Conservation (phyloP, 2,113 vertebrate species). For the Puma concolor region DNA sequence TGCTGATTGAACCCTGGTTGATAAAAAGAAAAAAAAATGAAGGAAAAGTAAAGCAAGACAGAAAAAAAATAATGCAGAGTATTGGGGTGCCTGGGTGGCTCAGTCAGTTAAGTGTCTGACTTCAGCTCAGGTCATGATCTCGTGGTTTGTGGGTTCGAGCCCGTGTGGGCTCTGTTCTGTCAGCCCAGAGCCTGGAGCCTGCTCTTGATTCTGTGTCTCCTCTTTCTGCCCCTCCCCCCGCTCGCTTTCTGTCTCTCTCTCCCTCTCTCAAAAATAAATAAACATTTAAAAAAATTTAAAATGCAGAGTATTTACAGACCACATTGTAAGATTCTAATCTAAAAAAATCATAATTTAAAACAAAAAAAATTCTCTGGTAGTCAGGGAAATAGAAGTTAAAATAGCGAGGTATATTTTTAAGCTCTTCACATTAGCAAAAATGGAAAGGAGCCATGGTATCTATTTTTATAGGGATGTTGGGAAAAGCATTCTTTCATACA, state of each 20-base stretch:
- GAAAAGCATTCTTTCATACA: not conserved
- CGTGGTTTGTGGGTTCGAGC: too few species aligned
- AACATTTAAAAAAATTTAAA: not conserved
- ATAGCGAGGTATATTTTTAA: not conserved
- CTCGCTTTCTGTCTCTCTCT: too few species aligned
- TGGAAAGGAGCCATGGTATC: not conserved
- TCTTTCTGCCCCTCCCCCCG: too few species aligned
- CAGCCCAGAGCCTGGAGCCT: too few species aligned
- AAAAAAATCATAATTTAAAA: not conserved
- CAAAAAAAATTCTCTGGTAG: not conserved
- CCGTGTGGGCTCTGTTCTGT: too few species aligned
- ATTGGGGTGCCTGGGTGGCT: too few species aligned
- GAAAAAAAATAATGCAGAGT: not conserved
- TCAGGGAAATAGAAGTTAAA: not conserved
- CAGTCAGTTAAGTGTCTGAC: too few species aligned
- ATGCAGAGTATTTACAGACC: not conserved
- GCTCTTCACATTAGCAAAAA: not conserved
- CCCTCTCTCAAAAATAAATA: too few species aligned
- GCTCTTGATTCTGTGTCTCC: too few species aligned
- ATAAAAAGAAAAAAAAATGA: not conserved
- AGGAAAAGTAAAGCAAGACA: not conserved
- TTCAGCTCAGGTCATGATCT: too few species aligned
- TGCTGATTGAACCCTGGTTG: not conserved
- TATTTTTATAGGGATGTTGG: conserved; percentile 15
- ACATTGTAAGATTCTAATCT: not conserved